Evolutionary conservation across 1,140 invertebrate species (phyloP).

Genomic region (Apis mellifera): Amel_HAv3.1 CM009932.2:2891001-2891500

Average conservation of each 20-base stretch:
- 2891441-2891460: too few species aligned
- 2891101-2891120: constrained; percentile 86
- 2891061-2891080: constrained; percentile 95
- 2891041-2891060: constrained; percentile 89
- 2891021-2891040: constrained; percentile 99
- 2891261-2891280: constrained; percentile 52
- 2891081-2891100: constrained; percentile 99
- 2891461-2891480: too few species aligned
- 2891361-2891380: neutral
- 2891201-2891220: constrained; percentile 8
- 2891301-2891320: constrained; percentile 52
- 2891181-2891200: constrained; percentile 36
- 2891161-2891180: constrained; percentile 16
- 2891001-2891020: constrained; percentile 93
- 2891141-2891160: neutral
- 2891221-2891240: constrained; percentile 62
- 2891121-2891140: neutral
- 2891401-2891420: too few species aligned
- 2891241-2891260: constrained; percentile 66
- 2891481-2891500: too few species aligned
- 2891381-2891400: neutral
- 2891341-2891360: neutral
- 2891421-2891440: too few species aligned
- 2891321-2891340: neutral
- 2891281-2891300: constrained; percentile 1